Percentiles rank a stretch among this genome's conserved stretches.
phyloP scores from a whole-genome alignment of 1,140 invertebrate species.

The Heliconius congener region DNA sequence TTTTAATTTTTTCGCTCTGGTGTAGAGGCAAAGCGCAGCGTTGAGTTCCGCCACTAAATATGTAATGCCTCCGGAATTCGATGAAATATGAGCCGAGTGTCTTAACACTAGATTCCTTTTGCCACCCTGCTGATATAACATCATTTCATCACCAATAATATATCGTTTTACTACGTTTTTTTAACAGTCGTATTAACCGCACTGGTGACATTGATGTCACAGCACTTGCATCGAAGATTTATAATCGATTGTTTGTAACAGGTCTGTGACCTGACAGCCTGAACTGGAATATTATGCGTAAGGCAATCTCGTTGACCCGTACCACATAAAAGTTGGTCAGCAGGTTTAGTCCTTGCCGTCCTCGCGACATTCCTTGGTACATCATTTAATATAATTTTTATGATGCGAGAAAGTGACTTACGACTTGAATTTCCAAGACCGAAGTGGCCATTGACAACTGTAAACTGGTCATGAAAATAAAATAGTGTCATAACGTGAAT shows the following conservation, averaged over 20 bases:
- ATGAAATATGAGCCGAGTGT: no score
- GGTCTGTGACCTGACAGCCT: constrained; percentile 58
- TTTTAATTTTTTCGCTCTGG: no score
- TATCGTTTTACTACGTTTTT: background rate
- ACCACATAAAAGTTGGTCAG: constrained; percentile 68
- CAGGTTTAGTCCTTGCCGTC: constrained; percentile 69
- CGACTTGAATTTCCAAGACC: constrained; percentile 18
- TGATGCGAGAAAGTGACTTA: constrained; percentile 43
- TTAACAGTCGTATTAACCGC: background rate
- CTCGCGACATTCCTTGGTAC: constrained; percentile 59
- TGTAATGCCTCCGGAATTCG: no score
- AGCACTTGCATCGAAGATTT: constrained; percentile 50
- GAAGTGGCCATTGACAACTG: constrained; percentile 27
- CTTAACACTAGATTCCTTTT: no score
- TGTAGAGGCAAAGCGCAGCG: no score
- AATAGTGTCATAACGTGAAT: background rate
- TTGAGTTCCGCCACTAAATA: no score
- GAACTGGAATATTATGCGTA: constrained; percentile 68
- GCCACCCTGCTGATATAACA: no score
- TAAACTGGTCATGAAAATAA: background rate
- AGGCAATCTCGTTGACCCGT: constrained; percentile 66
- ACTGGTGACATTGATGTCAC: constrained; percentile 11
- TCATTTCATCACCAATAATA: no score
- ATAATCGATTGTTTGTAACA: constrained; percentile 68
- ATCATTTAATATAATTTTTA: constrained; percentile 48